phyloP scores from a whole-genome alignment of 2,797 vertebrate species.

The Coreius guichenoti region DNA sequence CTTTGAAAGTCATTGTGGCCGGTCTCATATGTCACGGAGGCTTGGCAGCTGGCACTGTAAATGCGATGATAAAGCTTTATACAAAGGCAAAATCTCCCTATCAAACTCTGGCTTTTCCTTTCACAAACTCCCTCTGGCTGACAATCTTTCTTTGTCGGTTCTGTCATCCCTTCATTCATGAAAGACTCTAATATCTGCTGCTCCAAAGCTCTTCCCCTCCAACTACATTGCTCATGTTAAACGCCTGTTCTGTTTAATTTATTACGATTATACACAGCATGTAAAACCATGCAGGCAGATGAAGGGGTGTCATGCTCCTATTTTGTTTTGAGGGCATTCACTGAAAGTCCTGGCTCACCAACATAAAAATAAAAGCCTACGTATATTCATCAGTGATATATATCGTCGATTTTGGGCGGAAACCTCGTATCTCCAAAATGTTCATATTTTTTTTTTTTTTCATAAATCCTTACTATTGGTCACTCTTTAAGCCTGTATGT shows the following conservation, averaged over 20 bases:
- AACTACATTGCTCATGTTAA: slow-evolving; percentile 26
- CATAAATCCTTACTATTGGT: background rate
- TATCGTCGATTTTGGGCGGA: background rate
- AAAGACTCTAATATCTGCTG: slow-evolving; percentile 62
- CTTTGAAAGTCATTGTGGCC: slow-evolving; percentile 42
- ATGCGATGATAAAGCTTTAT: slow-evolving; percentile 38
- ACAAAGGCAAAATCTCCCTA: slow-evolving; percentile 36
- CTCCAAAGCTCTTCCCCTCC: slow-evolving; percentile 15
- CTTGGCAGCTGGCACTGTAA: slow-evolving; percentile 21
- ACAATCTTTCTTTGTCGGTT: slow-evolving; percentile 72
- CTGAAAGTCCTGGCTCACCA: background rate
- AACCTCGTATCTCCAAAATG: background rate
- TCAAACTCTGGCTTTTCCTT: slow-evolving; percentile 32
- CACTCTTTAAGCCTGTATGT: background rate
- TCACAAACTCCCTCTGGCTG: slow-evolving; percentile 67
- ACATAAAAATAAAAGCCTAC: background rate
- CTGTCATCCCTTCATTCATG: slow-evolving; percentile 69
- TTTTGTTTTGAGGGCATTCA: background rate
- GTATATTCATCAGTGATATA: background rate
- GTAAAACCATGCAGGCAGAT: background rate
- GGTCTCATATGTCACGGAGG: slow-evolving; percentile 31
- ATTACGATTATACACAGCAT: slow-evolving; percentile 20
- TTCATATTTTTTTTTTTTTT: background rate
- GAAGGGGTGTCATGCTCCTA: background rate
- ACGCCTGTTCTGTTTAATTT: slow-evolving; percentile 23